Conservation (phyloP, 2,888 invertebrate species). For the Eupsilia transversa region DNA sequence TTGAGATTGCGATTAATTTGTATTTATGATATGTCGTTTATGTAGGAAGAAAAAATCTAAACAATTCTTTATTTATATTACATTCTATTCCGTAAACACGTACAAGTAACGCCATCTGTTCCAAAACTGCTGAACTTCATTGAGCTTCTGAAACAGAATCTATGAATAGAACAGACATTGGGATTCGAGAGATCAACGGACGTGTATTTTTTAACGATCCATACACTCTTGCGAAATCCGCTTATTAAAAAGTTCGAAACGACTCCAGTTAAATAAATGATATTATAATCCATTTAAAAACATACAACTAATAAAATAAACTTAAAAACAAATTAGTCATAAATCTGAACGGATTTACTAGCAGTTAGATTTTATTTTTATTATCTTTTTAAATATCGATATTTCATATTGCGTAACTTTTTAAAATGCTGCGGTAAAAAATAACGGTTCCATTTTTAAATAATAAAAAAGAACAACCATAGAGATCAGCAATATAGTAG, state of each 20-base stretch:
- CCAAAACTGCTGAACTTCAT: slow-evolving; percentile 39
- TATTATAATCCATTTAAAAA: slow-evolving; percentile 42
- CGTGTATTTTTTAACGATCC: slow-evolving; percentile 38
- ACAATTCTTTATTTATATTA: neutral
- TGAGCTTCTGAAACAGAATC: slow-evolving; percentile 42
- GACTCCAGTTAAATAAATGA: slow-evolving; percentile 34
- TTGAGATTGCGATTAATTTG: slow-evolving; percentile 29
- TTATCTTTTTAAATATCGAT: slow-evolving; percentile 43
- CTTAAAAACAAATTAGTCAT: slow-evolving; percentile 46
- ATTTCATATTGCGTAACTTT: slow-evolving; percentile 46
- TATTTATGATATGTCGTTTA: slow-evolving; percentile 8
- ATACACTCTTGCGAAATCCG: slow-evolving; percentile 37
- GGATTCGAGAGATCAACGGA: slow-evolving; percentile 45
- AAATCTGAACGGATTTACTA: slow-evolving; percentile 51
- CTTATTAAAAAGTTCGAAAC: slow-evolving; percentile 35
- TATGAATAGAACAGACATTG: slow-evolving; percentile 61
- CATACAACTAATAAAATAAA: slow-evolving; percentile 57
- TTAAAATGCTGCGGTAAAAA: slow-evolving; percentile 23
- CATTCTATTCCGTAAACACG: neutral
- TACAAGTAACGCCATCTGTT: slow-evolving; percentile 62
- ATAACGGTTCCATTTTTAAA: slow-evolving; percentile 31
- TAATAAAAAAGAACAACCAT: slow-evolving; percentile 30
- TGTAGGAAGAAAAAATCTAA: neutral
- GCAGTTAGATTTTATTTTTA: slow-evolving; percentile 31
- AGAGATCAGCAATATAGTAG: slow-evolving; percentile 12